These are phyloP conservation scores for Pseudoips prasinana DNA, from an alignment of 2,888 invertebrate species.

Conservation along the genomic window DNA sequence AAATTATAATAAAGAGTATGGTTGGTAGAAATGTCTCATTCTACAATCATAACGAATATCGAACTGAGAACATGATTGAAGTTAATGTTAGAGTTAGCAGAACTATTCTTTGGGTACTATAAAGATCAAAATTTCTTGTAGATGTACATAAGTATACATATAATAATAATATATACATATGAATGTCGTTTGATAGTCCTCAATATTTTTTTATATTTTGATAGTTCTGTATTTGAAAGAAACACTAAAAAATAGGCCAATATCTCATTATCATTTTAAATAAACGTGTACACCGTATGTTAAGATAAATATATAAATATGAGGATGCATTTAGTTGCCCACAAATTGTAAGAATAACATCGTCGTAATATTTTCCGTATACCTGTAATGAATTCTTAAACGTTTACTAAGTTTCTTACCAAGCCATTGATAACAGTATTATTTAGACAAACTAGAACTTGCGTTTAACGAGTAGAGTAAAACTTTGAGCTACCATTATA, in stretches of 20 bases:
- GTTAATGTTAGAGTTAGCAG: constrained; percentile 72
- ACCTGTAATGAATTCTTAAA: constrained; percentile 54
- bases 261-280: constrained; percentile 76
- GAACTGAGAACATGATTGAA: constrained; percentile 67
- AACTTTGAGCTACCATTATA: constrained; percentile 68
- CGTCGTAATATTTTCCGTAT: constrained; percentile 53
- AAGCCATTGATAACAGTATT: constrained; percentile 82
- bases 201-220: constrained; percentile 83
- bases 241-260: constrained; percentile 77
- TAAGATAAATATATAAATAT: constrained; percentile 60
- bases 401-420: constrained; percentile 74
- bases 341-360: constrained; percentile 52
- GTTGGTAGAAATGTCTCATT: constrained; percentile 57
- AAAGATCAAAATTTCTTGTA: constrained; percentile 75
- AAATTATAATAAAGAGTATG: constrained; percentile 51
- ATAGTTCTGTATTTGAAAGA: constrained; percentile 80
- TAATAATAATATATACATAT: constrained; percentile 75
- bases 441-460: constrained; percentile 77
- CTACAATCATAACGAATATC: constrained; percentile 57
- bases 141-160: constrained; percentile 77
- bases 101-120: constrained; percentile 76
- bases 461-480: constrained; percentile 68
- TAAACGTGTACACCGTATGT: constrained; percentile 69
- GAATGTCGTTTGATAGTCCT: constrained; percentile 82
- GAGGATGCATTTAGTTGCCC: constrained; percentile 79